A percentile compares a stretch with the other conserved stretches of the same genome.
phyloP scores from a whole-genome alignment of 2,888 invertebrate genomes.

The Eupeodes latifasciatus region DNA sequence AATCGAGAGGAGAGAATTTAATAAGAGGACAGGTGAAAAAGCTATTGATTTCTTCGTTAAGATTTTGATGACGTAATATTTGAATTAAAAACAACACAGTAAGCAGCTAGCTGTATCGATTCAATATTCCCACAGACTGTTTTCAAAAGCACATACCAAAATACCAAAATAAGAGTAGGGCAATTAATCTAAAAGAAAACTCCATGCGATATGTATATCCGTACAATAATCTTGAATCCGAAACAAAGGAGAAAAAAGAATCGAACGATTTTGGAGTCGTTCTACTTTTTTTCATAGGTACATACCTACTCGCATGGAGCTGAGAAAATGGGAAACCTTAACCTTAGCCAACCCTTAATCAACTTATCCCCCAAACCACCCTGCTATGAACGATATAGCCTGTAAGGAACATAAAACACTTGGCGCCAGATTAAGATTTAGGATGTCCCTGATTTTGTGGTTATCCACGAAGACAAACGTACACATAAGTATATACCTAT shows the following conservation, averaged over 20 bases:
- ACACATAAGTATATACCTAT: slow-evolving; percentile 1
- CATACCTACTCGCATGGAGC: not conserved
- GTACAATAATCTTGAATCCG: slow-evolving; percentile 34
- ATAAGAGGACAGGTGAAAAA: slow-evolving; percentile 9
- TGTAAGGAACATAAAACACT: slow-evolving; percentile 62
- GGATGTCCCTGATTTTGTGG: slow-evolving; percentile 67
- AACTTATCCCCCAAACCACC: slow-evolving; percentile 47
- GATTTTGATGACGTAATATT: slow-evolving; percentile 26
- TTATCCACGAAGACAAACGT: slow-evolving; percentile 47
- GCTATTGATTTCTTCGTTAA: slow-evolving; percentile 20
- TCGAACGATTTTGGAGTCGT: slow-evolving; percentile 41
- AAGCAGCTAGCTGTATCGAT: slow-evolving; percentile 23
- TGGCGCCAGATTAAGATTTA: slow-evolving; percentile 74
- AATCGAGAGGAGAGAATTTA: not conserved
- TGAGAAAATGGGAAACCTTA: slow-evolving; percentile 60
- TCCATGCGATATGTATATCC: slow-evolving; percentile 35
- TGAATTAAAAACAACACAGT: slow-evolving; percentile 26
- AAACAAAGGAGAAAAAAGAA: slow-evolving; percentile 40
- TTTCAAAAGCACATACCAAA: slow-evolving; percentile 14
- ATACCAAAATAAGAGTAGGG: slow-evolving; percentile 20
- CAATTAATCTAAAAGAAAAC: slow-evolving; percentile 55
- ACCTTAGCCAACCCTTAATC: slow-evolving; percentile 69
- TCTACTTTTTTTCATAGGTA: slow-evolving; percentile 38
- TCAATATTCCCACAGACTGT: slow-evolving; percentile 19
- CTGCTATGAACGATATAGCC: slow-evolving; percentile 33